Percentiles rank a stretch among this genome's conserved stretches.
phyloP scores from a whole-genome alignment of 2,888 invertebrate species.

The Macaria notata region DNA sequence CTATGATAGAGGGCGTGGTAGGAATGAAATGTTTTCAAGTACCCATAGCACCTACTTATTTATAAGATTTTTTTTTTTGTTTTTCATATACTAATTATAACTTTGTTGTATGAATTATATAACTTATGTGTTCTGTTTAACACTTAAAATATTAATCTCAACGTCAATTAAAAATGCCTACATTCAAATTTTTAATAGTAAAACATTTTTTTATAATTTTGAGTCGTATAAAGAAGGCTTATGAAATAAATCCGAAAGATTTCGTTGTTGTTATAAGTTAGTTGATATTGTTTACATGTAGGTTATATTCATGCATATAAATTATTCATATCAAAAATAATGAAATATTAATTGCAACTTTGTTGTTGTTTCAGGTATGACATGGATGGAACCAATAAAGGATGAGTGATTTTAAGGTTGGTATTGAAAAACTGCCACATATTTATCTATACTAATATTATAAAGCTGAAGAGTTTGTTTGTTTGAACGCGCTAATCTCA shows the following conservation, averaged over 20 bases:
- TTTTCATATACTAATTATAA: not conserved
- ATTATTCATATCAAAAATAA: too few relatives aligned
- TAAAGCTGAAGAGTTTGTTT: too few relatives aligned
- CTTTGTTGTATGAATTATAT: not conserved
- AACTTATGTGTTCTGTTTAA: too few relatives aligned
- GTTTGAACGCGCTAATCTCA: too few relatives aligned
- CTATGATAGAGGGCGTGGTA: conserved; percentile 34
- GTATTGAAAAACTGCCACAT: not conserved
- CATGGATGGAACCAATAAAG: conserved; percentile 17
- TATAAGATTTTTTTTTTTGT: too few relatives aligned
- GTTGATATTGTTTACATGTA: too few relatives aligned
- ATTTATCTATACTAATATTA: too few relatives aligned
- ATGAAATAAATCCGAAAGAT: too few relatives aligned
- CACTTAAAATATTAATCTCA: too few relatives aligned
- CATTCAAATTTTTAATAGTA: not conserved
- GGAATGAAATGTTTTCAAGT: conserved; percentile 14
- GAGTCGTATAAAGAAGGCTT: too few relatives aligned
- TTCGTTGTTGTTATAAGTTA: too few relatives aligned
- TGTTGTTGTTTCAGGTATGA: conserved; percentile 23
- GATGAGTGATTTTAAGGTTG: conserved; percentile 11
- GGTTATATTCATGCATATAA: too few relatives aligned
- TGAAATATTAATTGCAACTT: not conserved
- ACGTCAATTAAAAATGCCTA: not conserved
- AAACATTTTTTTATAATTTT: not conserved
- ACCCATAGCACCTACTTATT: not conserved